Evolutionary conservation across 2,797 vertebrate genomes (phyloP).

Genomic region (Vultur gryphus): DNA sequence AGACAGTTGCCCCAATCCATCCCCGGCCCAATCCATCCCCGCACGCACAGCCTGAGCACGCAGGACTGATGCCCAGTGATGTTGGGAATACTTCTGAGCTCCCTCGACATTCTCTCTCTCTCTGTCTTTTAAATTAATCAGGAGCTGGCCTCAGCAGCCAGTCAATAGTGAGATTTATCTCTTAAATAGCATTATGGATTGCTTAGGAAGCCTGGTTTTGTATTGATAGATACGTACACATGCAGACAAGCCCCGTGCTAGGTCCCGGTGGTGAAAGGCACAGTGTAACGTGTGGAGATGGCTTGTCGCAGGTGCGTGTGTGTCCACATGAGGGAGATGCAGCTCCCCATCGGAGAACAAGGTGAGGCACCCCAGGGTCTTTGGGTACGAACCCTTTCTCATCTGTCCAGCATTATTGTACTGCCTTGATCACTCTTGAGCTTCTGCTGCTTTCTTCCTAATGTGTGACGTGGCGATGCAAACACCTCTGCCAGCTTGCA

Average conservation of each 20-base stretch:
- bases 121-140: slow-evolving; percentile 50
- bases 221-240: neutral
- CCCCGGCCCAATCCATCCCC: neutral
- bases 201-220: slow-evolving; percentile 40
- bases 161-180: slow-evolving; percentile 68
- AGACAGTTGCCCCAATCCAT: neutral
- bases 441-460: neutral
- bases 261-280: neutral
- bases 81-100: neutral
- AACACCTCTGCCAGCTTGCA: neutral
- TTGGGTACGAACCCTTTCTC: neutral
- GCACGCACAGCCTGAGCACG: neutral
- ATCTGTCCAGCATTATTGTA: neutral
- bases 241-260: neutral
- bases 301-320: neutral
- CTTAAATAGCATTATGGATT: slow-evolving; percentile 70
- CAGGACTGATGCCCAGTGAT: neutral
- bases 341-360: neutral
- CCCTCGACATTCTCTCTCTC: neutral
- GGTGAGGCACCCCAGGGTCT: neutral
- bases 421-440: neutral
- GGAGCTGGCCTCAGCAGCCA: slow-evolving; percentile 57
- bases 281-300: neutral
- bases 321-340: neutral
- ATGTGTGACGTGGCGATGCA: fast-evolving